These are phyloP conservation scores for Strigamia crassipes DNA, from an alignment of 2,888 invertebrate species.

Conservation along the genomic window DNA sequence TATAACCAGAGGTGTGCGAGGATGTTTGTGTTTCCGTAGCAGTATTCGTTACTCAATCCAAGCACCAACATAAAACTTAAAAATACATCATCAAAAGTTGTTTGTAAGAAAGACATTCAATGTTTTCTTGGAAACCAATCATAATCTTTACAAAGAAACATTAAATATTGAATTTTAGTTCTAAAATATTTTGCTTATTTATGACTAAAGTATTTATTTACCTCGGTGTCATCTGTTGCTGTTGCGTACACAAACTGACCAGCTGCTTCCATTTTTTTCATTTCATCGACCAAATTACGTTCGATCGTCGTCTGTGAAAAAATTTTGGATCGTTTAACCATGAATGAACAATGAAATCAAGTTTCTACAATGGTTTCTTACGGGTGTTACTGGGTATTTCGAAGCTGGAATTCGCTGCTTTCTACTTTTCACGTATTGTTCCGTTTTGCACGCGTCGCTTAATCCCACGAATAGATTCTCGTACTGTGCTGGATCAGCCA, in stretches of 20 bases:
- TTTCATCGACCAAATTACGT: constrained; percentile 73
- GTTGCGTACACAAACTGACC: constrained; percentile 62
- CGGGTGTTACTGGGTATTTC: constrained; percentile 62
- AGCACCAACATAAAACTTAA: neutral
- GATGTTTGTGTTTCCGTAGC: neutral
- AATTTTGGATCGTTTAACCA: neutral
- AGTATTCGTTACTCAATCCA: neutral
- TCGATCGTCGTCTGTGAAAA: constrained; percentile 67
- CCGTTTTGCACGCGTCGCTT: constrained; percentile 72
- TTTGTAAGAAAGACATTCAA: no score
- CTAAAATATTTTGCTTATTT: neutral
- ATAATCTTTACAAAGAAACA: no score
- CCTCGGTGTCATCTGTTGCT: neutral
- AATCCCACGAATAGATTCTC: constrained; percentile 94
- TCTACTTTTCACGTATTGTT: constrained; percentile 65
- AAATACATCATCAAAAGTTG: neutral
- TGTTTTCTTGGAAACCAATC: no score
- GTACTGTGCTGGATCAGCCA: constrained; percentile 94
- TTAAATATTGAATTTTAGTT: no score
- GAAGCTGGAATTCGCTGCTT: constrained; percentile 65
- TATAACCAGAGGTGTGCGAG: neutral
- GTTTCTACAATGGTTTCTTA: constrained; percentile 56
- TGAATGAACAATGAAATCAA: neutral
- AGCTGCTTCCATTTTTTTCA: constrained; percentile 66
- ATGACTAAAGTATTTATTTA: neutral